A percentile compares a stretch with the other conserved stretches of the same genome.
phyloP scores from a whole-genome alignment of 2,113 vertebrate genomes.

The Merops nubicus region DNA sequence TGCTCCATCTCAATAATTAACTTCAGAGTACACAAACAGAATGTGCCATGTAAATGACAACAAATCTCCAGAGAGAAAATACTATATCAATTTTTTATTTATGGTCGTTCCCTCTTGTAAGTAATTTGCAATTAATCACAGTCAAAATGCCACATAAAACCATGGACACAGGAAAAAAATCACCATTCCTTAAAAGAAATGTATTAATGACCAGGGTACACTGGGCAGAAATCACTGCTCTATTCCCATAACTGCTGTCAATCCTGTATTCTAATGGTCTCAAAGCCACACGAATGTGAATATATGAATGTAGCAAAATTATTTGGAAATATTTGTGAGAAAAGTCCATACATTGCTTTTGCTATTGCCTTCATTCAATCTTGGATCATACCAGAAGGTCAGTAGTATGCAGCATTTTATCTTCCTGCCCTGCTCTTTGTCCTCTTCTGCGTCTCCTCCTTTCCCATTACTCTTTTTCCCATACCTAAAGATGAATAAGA shows the following conservation, averaged over 20 bases:
- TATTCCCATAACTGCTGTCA: background rate
- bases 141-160: background rate
- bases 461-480: background rate
- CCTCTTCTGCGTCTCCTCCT: background rate
- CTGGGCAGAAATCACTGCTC: background rate
- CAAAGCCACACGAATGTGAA: background rate
- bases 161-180: slow-evolving; percentile 3
- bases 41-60: background rate
- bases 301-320: background rate
- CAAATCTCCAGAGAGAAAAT: background rate
- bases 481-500: background rate
- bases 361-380: accelerated
- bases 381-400: background rate
- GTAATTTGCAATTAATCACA: background rate
- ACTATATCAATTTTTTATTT: background rate
- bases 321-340: background rate
- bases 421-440: background rate
- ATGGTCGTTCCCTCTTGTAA: background rate
- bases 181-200: background rate
- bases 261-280: background rate
- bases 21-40: too few species aligned
- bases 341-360: background rate
- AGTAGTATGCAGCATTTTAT: background rate
- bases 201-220: background rate
- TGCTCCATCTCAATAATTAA: too few species aligned